phyloP scores from a whole-genome alignment of 1,140 invertebrate species.

The Parasteatoda tepidariorum region DNA sequence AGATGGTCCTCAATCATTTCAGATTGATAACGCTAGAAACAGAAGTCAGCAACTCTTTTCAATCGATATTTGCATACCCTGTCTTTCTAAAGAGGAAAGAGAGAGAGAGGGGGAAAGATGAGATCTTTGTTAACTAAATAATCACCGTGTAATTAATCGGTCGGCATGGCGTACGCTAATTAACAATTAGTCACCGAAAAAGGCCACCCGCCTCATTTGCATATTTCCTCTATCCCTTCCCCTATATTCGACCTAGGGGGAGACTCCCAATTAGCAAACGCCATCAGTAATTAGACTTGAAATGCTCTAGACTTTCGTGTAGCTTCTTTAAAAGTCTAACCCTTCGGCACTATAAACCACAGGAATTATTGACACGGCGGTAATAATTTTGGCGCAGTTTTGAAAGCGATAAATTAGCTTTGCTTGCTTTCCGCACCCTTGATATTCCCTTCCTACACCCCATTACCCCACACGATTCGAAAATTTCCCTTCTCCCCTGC shows the following conservation, averaged over 20 bases:
- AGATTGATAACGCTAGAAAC: slow-evolving; percentile 56
- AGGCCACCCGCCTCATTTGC: slow-evolving; percentile 50
- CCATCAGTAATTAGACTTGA: slow-evolving; percentile 57
- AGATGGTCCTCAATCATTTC: slow-evolving; percentile 12
- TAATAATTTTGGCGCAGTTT: slow-evolving; percentile 58
- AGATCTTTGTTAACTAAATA: slow-evolving; percentile 61
- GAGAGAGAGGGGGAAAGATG: neutral
- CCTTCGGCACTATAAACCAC: slow-evolving; percentile 43
- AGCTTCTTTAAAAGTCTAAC: slow-evolving; percentile 47
- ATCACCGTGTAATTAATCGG: slow-evolving; percentile 61
- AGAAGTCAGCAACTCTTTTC: slow-evolving; percentile 50
- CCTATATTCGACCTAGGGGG: slow-evolving; percentile 7
- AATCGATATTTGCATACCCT: slow-evolving; percentile 45
- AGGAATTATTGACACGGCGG: slow-evolving; percentile 51
- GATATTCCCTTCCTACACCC: neutral
- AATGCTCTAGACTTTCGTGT: slow-evolving; percentile 13
- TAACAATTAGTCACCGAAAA: slow-evolving; percentile 61
- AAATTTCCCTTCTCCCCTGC: neutral
- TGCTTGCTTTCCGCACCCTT: slow-evolving; percentile 14
- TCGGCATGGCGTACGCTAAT: slow-evolving; percentile 57
- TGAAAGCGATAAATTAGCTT: slow-evolving; percentile 55
- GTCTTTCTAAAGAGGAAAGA: slow-evolving; percentile 24
- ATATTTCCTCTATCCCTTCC: slow-evolving; percentile 18
- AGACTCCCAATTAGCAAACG: slow-evolving; percentile 53
- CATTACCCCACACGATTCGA: neutral